Percentiles rank a stretch among this genome's conserved stretches.
phyloP scores from a whole-genome alignment of 2,888 invertebrate genomes.

The Meiosimyza platycephala region DNA sequence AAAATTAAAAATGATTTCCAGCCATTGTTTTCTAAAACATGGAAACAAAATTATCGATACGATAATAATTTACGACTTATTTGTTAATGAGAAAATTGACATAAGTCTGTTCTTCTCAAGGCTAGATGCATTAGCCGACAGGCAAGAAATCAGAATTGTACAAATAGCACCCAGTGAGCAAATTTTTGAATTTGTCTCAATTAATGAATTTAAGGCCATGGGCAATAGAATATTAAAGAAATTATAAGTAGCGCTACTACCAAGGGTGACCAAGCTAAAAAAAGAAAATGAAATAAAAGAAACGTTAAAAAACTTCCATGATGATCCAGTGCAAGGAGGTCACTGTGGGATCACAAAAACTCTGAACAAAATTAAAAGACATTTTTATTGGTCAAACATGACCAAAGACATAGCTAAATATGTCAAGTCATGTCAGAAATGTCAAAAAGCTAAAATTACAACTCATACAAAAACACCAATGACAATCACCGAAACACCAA shows the following conservation, averaged over 20 bases:
- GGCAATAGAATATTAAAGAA: conserved; percentile 8
- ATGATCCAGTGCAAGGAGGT: conserved; percentile 30
- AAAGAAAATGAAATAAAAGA: background rate
- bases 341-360: conserved; percentile 26
- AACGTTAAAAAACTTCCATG: conserved; percentile 18
- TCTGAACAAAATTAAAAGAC: conserved; percentile 12
- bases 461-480: conserved; percentile 1
- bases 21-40: conserved; percentile 25
- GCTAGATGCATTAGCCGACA: too few species aligned
- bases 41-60: conserved; percentile 22
- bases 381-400: conserved; percentile 30
- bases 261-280: conserved; percentile 12
- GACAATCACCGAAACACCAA: conserved; percentile 29
- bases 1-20: too few species aligned
- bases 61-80: conserved; percentile 28
- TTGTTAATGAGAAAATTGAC: conserved; percentile 33
- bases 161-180: background rate
- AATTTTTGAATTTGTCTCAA: conserved; percentile 12
- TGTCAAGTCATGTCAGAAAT: too few species aligned
- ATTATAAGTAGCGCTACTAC: conserved; percentile 22
- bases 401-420: conserved; percentile 34
- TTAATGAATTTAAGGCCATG: conserved; percentile 19
- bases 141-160: too few species aligned
- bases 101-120: background rate
- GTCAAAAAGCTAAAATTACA: conserved; percentile 20